phyloP scores from a whole-genome alignment of 2,797 vertebrate genomes.

The Schizopygopsis malacanthus region DNA sequence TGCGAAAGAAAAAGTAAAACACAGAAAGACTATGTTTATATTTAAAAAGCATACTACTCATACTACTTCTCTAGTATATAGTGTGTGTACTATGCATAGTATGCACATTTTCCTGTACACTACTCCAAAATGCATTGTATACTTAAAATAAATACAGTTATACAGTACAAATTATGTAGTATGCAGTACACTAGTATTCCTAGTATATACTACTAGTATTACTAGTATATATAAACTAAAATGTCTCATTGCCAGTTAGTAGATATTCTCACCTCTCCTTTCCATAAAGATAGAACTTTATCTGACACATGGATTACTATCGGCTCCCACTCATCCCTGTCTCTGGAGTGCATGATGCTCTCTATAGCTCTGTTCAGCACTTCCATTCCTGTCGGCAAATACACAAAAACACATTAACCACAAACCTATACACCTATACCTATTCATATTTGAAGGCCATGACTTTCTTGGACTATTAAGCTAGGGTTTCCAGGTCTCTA shows the following conservation, averaged over 20 bases:
- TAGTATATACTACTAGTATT: no score
- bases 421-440: background rate
- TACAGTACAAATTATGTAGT: background rate
- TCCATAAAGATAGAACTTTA: slow-evolving; percentile 85
- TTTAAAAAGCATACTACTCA: background rate
- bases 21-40: background rate
- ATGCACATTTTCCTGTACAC: background rate
- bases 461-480: background rate
- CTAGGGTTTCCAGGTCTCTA: background rate
- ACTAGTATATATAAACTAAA: background rate
- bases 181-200: background rate
- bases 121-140: background rate
- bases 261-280: slow-evolving; percentile 75
- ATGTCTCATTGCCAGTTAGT: background rate
- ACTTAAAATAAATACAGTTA: background rate
- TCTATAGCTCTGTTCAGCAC: slow-evolving; percentile 92
- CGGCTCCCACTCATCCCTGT: slow-evolving; percentile 84
- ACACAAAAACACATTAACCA: slow-evolving; percentile 22
- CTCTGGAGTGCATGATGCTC: slow-evolving; percentile 81
- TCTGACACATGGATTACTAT: slow-evolving; percentile 86
- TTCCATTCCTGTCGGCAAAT: slow-evolving; percentile 85
- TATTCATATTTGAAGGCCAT: background rate
- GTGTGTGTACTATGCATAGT: background rate
- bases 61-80: background rate
- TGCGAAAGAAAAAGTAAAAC: background rate